These are phyloP conservation scores for Radopholus similis DNA, from an alignment of 1,140 invertebrate species.

Conservation along the genomic window DNA sequence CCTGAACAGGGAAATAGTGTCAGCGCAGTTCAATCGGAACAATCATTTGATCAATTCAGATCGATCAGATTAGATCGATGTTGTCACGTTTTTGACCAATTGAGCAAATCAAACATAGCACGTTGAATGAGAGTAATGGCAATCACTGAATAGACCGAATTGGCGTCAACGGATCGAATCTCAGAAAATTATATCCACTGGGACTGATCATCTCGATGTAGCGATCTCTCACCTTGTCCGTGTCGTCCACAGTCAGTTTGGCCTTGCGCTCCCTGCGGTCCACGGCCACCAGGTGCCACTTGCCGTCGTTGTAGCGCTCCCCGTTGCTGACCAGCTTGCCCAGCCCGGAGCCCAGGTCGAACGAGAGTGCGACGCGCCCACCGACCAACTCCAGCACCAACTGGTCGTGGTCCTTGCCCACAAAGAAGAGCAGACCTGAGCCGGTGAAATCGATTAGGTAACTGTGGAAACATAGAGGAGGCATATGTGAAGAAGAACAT, in stretches of 20 bases:
- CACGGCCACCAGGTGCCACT: constrained; percentile 55
- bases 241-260: constrained; percentile 49
- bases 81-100: too few relatives aligned
- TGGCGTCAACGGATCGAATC: too few relatives aligned
- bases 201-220: too few relatives aligned
- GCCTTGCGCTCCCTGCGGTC: constrained; percentile 40
- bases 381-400: constrained; percentile 77
- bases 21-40: not conserved
- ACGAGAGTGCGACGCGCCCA: constrained; percentile 71
- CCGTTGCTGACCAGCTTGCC: constrained; percentile 36
- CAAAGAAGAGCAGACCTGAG: constrained; percentile 72
- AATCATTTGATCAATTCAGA: not conserved
- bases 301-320: constrained; percentile 51
- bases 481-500: too few relatives aligned
- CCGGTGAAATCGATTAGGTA: too few relatives aligned
- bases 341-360: constrained; percentile 56
- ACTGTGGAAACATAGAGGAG: too few relatives aligned
- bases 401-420: constrained; percentile 72
- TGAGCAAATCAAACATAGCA: too few relatives aligned
- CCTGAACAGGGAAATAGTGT: constrained; percentile 4
- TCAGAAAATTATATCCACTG: too few relatives aligned
- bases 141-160: too few relatives aligned
- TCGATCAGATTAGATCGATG: too few relatives aligned
- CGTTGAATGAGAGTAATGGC: too few relatives aligned
- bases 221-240: constrained; percentile 24